Percentiles rank a stretch among this genome's conserved stretches.
These are phyloP conservation scores for Bibio marci DNA, from an alignment of 2,888 invertebrate genomes.

Conservation along the genomic window DNA sequence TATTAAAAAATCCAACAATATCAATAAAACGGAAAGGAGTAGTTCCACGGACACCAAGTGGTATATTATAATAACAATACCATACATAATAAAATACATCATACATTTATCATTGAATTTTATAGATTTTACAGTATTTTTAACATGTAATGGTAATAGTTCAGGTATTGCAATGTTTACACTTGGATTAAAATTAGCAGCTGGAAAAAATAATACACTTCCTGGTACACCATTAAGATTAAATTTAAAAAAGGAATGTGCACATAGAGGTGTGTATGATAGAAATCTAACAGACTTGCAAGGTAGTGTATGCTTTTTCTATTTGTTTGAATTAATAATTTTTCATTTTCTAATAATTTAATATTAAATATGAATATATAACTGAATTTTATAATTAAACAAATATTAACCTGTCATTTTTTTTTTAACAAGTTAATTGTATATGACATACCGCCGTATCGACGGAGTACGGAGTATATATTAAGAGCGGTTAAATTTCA, in stretches of 20 bases:
- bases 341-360: too few relatives aligned
- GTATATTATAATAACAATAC: constrained; percentile 28
- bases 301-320: constrained; percentile 4
- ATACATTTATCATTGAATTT: too few relatives aligned
- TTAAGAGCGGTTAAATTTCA: too few relatives aligned
- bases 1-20: constrained; percentile 70
- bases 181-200: constrained; percentile 70
- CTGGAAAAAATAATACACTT: constrained; percentile 57
- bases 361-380: too few relatives aligned
- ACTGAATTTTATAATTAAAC: too few relatives aligned
- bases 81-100: too few relatives aligned
- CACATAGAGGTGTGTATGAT: constrained; percentile 74
- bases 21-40: constrained; percentile 73
- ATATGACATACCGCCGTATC: too few relatives aligned
- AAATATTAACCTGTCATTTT: too few relatives aligned
- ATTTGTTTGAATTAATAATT: background rate
- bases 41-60: constrained; percentile 73
- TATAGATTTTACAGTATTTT: constrained; percentile 69
- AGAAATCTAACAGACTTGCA: constrained; percentile 19
- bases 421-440: too few relatives aligned
- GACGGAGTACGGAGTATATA: too few relatives aligned
- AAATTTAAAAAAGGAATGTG: constrained; percentile 82
- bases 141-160: constrained; percentile 75
- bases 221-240: constrained; percentile 77
- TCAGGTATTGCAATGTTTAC: constrained; percentile 78